Evolutionary conservation across 2,888 invertebrate species (phyloP).

Genomic region (Lasioglossum calceatum): DNA sequence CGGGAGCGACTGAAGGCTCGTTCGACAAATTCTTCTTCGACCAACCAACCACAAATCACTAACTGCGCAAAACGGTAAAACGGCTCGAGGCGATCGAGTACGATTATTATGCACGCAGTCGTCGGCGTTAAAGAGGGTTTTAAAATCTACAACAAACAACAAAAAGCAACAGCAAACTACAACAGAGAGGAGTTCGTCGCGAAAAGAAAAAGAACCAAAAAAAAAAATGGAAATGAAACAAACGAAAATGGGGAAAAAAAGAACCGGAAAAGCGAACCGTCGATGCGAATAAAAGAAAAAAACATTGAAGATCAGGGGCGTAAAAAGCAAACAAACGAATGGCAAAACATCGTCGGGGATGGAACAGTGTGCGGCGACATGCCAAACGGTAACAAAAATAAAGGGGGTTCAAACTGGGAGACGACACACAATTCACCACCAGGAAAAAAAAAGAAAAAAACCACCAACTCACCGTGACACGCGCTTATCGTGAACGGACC

Average conservation of each 20-base stretch:
- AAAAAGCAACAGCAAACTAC: constrained; percentile 21
- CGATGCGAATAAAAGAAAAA: constrained; percentile 13
- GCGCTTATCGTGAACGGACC: constrained; percentile 73
- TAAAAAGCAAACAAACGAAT: constrained; percentile 27
- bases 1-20: constrained; percentile 84
- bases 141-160: constrained; percentile 58
- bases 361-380: constrained; percentile 59
- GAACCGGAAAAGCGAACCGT: constrained; percentile 3
- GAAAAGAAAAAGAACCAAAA: constrained; percentile 23
- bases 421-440: constrained; percentile 61
- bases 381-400: constrained; percentile 22
- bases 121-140: constrained; percentile 73
- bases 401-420: constrained; percentile 50
- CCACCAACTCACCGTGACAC: constrained; percentile 67
- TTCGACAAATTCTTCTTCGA: constrained; percentile 83
- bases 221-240: constrained; percentile 2
- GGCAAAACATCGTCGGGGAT: constrained; percentile 40
- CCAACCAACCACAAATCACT: constrained; percentile 79
- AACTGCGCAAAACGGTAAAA: constrained; percentile 81
- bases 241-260: constrained; percentile 1
- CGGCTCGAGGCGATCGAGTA: constrained; percentile 78
- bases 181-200: constrained; percentile 59
- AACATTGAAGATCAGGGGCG: constrained; percentile 46
- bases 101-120: constrained; percentile 75
- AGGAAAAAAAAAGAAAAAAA: neutral